Conservation (phyloP, 2,113 vertebrate genomes). For the Apodemus speciosus region DNA sequence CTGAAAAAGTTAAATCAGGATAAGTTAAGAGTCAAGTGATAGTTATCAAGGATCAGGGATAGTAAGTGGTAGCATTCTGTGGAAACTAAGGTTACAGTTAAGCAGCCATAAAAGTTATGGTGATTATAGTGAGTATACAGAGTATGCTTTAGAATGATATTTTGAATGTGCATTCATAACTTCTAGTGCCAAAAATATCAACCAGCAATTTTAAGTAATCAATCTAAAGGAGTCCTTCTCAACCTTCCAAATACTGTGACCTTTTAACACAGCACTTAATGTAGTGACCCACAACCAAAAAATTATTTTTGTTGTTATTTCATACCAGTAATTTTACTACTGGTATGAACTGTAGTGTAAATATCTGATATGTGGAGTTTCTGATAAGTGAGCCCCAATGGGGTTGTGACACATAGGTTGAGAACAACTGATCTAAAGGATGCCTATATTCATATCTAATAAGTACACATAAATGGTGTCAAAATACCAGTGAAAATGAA, state of each 20-base stretch:
- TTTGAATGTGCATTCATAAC: not conserved
- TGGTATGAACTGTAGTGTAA: too few species aligned
- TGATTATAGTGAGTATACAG: not conserved
- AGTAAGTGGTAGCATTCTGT: not conserved
- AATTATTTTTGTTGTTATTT: too few species aligned
- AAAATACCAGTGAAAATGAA: not conserved
- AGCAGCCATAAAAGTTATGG: not conserved
- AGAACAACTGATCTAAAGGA: not conserved
- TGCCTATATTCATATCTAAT: constrained; percentile 8
- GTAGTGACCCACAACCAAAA: too few species aligned
- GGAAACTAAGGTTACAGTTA: not conserved
- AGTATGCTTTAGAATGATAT: not conserved
- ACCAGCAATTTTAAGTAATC: not conserved
- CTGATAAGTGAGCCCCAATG: too few species aligned
- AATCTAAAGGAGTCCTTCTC: not conserved
- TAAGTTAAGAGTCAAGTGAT: not conserved
- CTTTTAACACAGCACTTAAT: too few species aligned
- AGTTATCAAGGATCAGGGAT: too few species aligned
- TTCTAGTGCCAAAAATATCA: constrained; percentile 23
- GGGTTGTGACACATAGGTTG: too few species aligned
- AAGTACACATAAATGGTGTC: not conserved
- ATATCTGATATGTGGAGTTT: too few species aligned
- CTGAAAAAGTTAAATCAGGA: not conserved
- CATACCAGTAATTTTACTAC: too few species aligned
- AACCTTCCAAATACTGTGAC: too few species aligned